Evolutionary conservation across 1,140 invertebrate genomes (phyloP).

Genomic region (Lepidurus couesii): DNA sequence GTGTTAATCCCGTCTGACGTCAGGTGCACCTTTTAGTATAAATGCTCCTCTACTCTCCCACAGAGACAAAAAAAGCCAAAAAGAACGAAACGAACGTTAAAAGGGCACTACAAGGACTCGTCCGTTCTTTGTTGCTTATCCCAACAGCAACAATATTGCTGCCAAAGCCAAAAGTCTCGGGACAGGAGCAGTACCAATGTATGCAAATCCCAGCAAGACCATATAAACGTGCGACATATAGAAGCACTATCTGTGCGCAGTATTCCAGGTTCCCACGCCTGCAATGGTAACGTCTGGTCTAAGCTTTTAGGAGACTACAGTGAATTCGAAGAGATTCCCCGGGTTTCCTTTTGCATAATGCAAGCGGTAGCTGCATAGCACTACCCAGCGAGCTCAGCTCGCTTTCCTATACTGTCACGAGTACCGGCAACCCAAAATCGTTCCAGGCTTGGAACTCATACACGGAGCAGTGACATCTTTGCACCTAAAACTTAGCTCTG

Average conservation of each 20-base stretch:
- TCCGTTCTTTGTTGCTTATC: background rate
- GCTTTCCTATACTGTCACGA: background rate
- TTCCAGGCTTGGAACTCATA: background rate
- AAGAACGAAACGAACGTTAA: background rate
- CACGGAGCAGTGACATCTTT: background rate
- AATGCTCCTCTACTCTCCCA: slow-evolving; percentile 10
- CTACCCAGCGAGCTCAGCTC: background rate
- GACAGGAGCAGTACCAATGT: background rate
- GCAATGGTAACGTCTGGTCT: background rate
- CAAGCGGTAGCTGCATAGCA: background rate
- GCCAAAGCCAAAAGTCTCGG: background rate
- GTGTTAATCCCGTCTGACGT: slow-evolving; percentile 16
- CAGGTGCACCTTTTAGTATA: slow-evolving; percentile 17
- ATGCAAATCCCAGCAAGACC: slow-evolving; percentile 1
- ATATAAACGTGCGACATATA: slow-evolving; percentile 10
- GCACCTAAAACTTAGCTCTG: background rate
- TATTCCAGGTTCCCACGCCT: slow-evolving; percentile 10
- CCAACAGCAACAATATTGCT: slow-evolving; percentile 9
- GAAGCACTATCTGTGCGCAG: slow-evolving; percentile 12
- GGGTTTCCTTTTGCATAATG: background rate
- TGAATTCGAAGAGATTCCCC: slow-evolving; percentile 1
- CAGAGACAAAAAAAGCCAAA: background rate
- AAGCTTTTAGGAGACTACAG: background rate
- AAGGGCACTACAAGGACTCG: background rate
- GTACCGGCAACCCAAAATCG: background rate